phyloP scores from a whole-genome alignment of 2,797 vertebrate species.

The Falco cherrug region DNA sequence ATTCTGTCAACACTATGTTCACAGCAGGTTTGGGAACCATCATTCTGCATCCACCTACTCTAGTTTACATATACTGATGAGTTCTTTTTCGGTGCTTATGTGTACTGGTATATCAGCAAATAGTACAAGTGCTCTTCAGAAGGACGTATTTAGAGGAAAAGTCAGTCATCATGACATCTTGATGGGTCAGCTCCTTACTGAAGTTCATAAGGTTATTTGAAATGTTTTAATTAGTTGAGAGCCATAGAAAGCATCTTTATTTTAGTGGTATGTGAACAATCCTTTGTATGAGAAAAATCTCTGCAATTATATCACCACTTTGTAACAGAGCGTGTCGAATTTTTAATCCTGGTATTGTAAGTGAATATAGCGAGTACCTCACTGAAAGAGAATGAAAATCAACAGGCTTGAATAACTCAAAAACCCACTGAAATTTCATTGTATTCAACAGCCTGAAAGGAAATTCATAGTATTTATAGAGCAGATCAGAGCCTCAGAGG shows the following conservation, averaged over 20 bases:
- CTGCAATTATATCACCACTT: not conserved
- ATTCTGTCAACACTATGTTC: not conserved
- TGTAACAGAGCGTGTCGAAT: not conserved
- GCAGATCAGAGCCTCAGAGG: not conserved
- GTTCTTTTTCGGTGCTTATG: not conserved
- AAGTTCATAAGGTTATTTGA: not conserved
- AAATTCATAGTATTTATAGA: not conserved
- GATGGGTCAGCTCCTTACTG: not conserved
- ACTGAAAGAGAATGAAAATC: not conserved
- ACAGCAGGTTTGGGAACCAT: not conserved
- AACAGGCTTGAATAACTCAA: not conserved
- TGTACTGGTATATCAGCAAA: not conserved
- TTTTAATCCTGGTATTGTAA: constrained; percentile 20
- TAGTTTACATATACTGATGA: not conserved
- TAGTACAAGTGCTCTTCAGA: not conserved
- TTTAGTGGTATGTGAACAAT: not conserved
- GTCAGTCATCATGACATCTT: not conserved
- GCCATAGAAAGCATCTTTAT: not conserved
- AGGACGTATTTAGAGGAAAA: not conserved
- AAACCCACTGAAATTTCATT: not conserved
- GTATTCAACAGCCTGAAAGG: not conserved
- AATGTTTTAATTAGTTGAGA: not conserved
- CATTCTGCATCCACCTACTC: not conserved
- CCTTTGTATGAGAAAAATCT: not conserved
- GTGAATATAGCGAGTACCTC: not conserved